phyloP scores from a whole-genome alignment of 2,113 vertebrate genomes.

The Lichenostomus cassidix region DNA sequence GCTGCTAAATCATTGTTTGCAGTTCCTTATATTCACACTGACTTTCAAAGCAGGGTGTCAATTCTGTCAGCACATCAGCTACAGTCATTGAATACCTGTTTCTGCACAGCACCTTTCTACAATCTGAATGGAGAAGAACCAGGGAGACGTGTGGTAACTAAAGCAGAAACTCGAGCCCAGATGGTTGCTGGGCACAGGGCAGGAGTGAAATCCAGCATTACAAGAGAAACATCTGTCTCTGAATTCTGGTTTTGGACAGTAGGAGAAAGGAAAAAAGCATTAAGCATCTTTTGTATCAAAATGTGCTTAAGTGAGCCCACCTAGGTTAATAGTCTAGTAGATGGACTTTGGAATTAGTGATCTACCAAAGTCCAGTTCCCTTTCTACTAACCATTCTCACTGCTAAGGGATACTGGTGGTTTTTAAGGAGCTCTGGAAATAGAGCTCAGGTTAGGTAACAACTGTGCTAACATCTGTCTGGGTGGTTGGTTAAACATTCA shows the following conservation, averaged over 20 bases:
- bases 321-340: background rate
- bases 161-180: background rate
- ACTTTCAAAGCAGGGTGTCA: background rate
- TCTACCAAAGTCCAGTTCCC: background rate
- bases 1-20: background rate
- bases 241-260: background rate
- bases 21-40: background rate
- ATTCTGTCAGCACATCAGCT: background rate
- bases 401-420: background rate
- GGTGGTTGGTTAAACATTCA: background rate
- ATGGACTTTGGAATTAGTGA: background rate
- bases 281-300: background rate
- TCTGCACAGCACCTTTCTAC: background rate
- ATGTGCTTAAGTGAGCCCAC: background rate
- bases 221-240: background rate
- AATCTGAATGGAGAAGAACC: background rate
- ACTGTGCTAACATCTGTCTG: background rate
- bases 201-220: accelerated
- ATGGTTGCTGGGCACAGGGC: background rate
- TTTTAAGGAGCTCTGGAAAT: background rate
- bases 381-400: background rate
- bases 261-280: background rate
- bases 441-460: background rate
- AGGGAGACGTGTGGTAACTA: accelerated
- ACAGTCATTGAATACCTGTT: background rate